Percentiles rank a stretch among this genome's conserved stretches.
phyloP scores from a whole-genome alignment of 2,888 invertebrate species.

The Autographa gamma region DNA sequence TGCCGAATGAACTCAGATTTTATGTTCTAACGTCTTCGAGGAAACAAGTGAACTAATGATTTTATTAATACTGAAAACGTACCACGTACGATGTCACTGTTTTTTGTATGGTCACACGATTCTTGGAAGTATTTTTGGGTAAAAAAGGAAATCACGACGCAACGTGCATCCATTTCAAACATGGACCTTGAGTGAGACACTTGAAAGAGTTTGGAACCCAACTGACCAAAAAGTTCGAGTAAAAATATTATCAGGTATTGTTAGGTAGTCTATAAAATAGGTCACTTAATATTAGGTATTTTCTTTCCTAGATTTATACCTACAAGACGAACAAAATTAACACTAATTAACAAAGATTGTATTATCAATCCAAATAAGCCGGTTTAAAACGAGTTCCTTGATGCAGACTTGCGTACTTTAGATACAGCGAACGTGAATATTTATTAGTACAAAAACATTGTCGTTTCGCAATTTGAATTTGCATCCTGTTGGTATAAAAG shows the following conservation, averaged over 20 bases:
- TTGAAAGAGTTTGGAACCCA: not conserved
- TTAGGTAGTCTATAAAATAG: not conserved
- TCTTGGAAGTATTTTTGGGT: conserved; percentile 36
- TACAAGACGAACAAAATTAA: not conserved
- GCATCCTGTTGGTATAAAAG: conserved; percentile 75
- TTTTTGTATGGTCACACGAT: conserved; percentile 24
- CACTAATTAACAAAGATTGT: not conserved
- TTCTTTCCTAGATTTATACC: not conserved
- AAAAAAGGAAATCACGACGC: conserved; percentile 32
- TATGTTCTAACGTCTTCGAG: conserved; percentile 53
- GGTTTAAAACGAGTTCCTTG: not conserved
- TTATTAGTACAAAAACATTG: conserved; percentile 47
- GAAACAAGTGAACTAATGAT: conserved; percentile 52
- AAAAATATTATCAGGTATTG: too few species aligned
- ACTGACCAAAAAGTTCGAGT: not conserved
- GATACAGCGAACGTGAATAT: conserved; percentile 26
- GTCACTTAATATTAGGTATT: not conserved
- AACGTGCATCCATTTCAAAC: not conserved
- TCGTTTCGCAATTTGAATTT: conserved; percentile 70
- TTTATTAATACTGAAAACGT: conserved; percentile 49
- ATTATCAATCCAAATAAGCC: not conserved
- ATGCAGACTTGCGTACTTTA: not conserved
- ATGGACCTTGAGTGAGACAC: not conserved
- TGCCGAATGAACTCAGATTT: conserved; percentile 40
- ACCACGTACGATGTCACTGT: conserved; percentile 32